Conservation (phyloP, 1,140 invertebrate genomes). For the Physella acuta region DNA sequence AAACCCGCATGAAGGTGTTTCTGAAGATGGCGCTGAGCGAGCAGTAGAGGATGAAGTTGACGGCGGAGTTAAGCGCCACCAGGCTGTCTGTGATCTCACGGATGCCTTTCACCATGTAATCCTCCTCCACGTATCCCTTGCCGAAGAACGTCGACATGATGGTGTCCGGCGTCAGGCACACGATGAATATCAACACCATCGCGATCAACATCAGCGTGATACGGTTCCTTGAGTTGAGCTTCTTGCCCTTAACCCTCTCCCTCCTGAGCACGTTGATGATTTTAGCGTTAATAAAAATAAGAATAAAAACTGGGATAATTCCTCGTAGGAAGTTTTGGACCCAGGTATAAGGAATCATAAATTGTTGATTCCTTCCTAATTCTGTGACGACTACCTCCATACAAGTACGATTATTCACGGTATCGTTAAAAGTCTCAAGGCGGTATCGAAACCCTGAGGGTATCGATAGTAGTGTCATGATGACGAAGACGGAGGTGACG, state of each 20-base stretch:
- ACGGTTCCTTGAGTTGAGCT: slow-evolving; percentile 54
- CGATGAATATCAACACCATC: slow-evolving; percentile 74
- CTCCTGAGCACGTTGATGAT: slow-evolving; percentile 70
- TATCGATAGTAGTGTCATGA: slow-evolving; percentile 48
- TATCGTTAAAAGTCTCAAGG: slow-evolving; percentile 33
- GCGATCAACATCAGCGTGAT: slow-evolving; percentile 79
- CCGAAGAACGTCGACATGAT: slow-evolving; percentile 63
- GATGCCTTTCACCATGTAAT: slow-evolving; percentile 62
- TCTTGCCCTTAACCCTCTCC: slow-evolving; percentile 50
- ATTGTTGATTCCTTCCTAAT: slow-evolving; percentile 63
- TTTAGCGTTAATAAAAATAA: slow-evolving; percentile 66
- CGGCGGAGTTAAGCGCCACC: slow-evolving; percentile 72
- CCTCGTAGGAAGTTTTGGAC: slow-evolving; percentile 69
- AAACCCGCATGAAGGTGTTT: slow-evolving; percentile 27
- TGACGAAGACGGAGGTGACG: slow-evolving; percentile 46
- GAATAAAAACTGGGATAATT: slow-evolving; percentile 63
- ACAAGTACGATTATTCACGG: slow-evolving; percentile 33
- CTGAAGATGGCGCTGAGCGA: slow-evolving; percentile 68
- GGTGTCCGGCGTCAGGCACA: slow-evolving; percentile 76
- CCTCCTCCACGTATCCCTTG: slow-evolving; percentile 56
- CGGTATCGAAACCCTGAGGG: slow-evolving; percentile 54
- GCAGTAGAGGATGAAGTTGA: slow-evolving; percentile 79
- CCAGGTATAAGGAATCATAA: slow-evolving; percentile 69
- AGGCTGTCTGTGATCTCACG: slow-evolving; percentile 78
- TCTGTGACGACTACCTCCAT: slow-evolving; percentile 41